phyloP scores from a whole-genome alignment of 2,113 vertebrate species.

The Neogale vison region DNA sequence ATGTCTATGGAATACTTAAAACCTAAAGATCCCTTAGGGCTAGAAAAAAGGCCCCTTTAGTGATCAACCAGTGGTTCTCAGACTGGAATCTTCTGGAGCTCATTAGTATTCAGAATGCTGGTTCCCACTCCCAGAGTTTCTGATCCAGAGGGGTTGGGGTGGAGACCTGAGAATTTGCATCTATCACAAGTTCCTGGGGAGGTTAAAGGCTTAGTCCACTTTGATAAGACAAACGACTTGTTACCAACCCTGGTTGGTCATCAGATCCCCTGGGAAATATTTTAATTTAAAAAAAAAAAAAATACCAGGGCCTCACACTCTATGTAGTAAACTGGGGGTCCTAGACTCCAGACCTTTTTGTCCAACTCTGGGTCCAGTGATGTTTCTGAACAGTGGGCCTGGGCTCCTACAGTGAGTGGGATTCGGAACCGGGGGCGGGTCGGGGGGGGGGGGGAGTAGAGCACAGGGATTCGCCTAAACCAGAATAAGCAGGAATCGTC shows the following conservation, averaged over 20 bases:
- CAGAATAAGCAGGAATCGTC: background rate
- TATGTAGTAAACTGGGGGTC: background rate
- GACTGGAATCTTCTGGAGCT: background rate
- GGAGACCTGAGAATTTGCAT: background rate
- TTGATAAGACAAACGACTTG: background rate
- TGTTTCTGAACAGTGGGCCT: background rate
- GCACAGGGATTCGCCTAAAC: background rate
- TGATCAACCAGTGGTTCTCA: background rate
- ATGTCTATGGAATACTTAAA: background rate
- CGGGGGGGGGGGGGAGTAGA: background rate
- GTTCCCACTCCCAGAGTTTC: background rate
- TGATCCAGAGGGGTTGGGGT: background rate
- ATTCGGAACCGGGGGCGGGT: background rate
- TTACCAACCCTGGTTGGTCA: background rate
- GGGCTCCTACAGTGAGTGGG: background rate
- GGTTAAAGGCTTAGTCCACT: background rate
- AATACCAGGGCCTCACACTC: background rate
- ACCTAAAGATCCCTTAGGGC: background rate
- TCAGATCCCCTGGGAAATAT: background rate
- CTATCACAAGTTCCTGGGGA: background rate
- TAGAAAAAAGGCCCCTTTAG: background rate
- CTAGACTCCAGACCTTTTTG: background rate
- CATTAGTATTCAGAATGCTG: background rate
- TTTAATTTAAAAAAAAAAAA: background rate
- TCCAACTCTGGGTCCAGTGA: background rate